Conservation (phyloP, 2,113 vertebrate species). For the Menidia beryllina region DNA sequence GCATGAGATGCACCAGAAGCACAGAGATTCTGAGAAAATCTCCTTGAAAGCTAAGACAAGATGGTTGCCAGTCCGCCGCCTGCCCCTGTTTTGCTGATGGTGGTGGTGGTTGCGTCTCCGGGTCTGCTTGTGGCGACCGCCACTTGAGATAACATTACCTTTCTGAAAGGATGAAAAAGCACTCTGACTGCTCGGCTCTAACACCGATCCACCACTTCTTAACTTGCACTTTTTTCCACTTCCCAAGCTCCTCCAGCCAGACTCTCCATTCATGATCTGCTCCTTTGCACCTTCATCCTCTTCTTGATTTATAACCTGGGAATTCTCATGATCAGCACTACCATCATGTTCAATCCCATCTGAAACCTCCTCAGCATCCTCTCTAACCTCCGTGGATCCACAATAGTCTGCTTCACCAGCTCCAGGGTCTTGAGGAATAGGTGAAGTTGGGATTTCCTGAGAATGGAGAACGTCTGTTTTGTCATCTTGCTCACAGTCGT, state of each 20-base stretch:
- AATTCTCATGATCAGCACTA: conserved; percentile 37
- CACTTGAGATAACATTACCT: conserved; percentile 68
- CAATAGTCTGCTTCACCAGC: conserved; percentile 48
- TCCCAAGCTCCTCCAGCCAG: conserved; percentile 70
- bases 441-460: conserved; percentile 62
- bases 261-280: conserved; percentile 72
- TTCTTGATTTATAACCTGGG: conserved; percentile 61
- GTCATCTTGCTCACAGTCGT: conserved; percentile 37
- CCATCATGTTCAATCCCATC: conserved; percentile 49
- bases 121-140: conserved; percentile 82
- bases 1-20: conserved; percentile 87
- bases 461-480: conserved; percentile 33
- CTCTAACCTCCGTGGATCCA: conserved; percentile 59
- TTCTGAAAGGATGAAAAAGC: conserved; percentile 65
- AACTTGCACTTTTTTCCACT: conserved; percentile 71
- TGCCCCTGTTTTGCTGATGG: conserved; percentile 75
- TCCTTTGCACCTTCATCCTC: conserved; percentile 74
- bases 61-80: conserved; percentile 73
- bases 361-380: conserved; percentile 55
- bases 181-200: conserved; percentile 67
- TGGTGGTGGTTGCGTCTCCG: conserved; percentile 86
- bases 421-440: conserved; percentile 44
- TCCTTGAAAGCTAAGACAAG: conserved; percentile 76
- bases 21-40: conserved; percentile 80
- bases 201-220: conserved; percentile 60